These are phyloP conservation scores for Cydia pomonella DNA, from an alignment of 1,140 invertebrate genomes.

Conservation along the genomic window DNA sequence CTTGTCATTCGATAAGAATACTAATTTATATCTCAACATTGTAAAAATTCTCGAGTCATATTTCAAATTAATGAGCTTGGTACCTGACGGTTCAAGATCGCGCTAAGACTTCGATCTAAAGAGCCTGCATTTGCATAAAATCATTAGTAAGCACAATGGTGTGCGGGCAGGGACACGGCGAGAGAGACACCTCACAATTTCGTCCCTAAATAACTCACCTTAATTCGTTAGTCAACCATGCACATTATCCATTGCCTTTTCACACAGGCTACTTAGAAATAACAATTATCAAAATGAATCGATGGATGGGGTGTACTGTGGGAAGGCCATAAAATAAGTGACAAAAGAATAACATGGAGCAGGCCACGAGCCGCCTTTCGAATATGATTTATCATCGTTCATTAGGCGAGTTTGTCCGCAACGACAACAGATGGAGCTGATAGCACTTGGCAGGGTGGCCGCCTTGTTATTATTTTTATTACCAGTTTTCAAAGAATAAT, in stretches of 20 bases:
- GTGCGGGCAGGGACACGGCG: conserved; percentile 73
- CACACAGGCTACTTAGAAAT: background rate
- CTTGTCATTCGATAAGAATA: conserved; percentile 59
- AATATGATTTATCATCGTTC: conserved; percentile 81
- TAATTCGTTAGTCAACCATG: conserved; percentile 35
- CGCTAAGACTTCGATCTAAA: conserved; percentile 80
- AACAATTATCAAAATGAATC: conserved; percentile 36
- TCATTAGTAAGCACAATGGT: conserved; percentile 81
- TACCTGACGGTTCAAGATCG: conserved; percentile 79
- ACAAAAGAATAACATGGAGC: conserved; percentile 60
- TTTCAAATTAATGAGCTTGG: conserved; percentile 79
- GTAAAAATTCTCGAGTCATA: conserved; percentile 75
- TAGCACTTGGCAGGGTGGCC: conserved; percentile 79
- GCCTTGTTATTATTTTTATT: conserved; percentile 80
- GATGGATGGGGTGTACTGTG: conserved; percentile 45
- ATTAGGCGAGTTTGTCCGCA: conserved; percentile 80
- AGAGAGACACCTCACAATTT: conserved; percentile 70
- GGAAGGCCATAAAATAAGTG: conserved; percentile 41
- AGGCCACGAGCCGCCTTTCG: conserved; percentile 72
- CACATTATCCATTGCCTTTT: conserved; percentile 48
- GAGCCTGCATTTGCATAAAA: conserved; percentile 80
- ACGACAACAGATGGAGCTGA: conserved; percentile 80
- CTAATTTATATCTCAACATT: conserved; percentile 64
- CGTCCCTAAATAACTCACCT: conserved; percentile 58
- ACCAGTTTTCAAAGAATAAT: conserved; percentile 79